These are phyloP conservation scores for Nannoperca australis DNA, from an alignment of 2,797 vertebrate genomes.

Conservation along the genomic window DNA sequence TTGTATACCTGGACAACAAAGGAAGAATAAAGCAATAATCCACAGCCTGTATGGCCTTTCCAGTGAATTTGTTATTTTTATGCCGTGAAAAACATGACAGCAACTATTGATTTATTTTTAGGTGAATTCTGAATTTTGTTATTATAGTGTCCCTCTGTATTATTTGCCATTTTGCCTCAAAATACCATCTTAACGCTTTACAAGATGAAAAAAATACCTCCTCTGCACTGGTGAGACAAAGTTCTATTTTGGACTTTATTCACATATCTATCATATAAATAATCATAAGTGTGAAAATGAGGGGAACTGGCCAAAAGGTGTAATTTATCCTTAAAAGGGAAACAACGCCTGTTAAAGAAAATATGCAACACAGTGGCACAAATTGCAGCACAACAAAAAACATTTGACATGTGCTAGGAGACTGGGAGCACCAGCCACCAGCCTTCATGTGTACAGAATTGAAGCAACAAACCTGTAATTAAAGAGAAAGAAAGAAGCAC, in stretches of 20 bases:
- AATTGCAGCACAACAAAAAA: not conserved
- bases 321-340: conserved; percentile 1
- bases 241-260: not conserved
- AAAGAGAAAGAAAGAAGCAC: not conserved
- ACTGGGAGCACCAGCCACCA: not conserved
- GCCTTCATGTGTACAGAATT: not conserved
- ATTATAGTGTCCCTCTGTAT: not conserved
- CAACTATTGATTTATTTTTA: not conserved
- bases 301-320: not conserved
- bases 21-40: not conserved
- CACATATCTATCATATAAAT: not conserved
- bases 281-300: not conserved
- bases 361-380: not conserved
- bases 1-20: conserved; percentile 89
- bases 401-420: not conserved
- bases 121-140: not conserved
- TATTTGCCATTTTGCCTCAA: not conserved
- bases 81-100: not conserved
- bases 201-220: not conserved
- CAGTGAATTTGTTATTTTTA: not conserved
- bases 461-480: not conserved
- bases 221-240: conserved; percentile 1
- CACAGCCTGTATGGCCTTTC: too few species aligned
- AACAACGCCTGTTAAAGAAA: not conserved
- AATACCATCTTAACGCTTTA: not conserved